A percentile compares a stretch with the other conserved stretches of the same genome.
Evolutionary conservation across 2,888 invertebrate genomes (phyloP).

Genomic region (Mythimna loreyi): DNA sequence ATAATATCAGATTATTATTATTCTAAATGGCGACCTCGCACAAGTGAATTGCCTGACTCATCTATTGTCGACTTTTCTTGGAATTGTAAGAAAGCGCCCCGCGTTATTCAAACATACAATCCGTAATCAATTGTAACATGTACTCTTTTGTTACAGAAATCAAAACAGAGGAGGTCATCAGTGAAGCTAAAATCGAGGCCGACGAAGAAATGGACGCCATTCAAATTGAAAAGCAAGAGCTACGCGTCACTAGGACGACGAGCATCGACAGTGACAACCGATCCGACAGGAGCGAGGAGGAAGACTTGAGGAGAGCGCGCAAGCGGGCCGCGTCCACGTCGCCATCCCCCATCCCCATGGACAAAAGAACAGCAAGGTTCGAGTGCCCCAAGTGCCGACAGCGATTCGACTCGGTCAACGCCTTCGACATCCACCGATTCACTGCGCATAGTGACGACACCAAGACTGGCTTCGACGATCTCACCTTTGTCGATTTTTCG

Average conservation of each 20-base stretch:
- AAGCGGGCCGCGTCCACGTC: conserved; percentile 85
- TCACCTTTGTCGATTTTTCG: conserved; percentile 95
- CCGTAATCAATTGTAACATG: conserved; percentile 83
- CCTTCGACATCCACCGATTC: conserved; percentile 93
- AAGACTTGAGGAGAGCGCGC: conserved; percentile 79
- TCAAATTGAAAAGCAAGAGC: conserved; percentile 79
- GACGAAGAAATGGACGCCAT: conserved; percentile 79
- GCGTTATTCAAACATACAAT: conserved; percentile 85
- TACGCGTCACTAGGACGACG: conserved; percentile 81
- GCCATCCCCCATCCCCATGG: conserved; percentile 80
- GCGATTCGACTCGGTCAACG: conserved; percentile 93
- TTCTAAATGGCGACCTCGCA: conserved; percentile 76
- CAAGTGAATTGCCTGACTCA: conserved; percentile 86
- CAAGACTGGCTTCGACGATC: conserved; percentile 93
- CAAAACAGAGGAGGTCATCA: conserved; percentile 88
- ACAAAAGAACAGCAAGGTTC: conserved; percentile 85
- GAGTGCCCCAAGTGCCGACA: conserved; percentile 94
- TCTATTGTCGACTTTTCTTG: conserved; percentile 89
- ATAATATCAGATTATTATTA: conserved; percentile 82
- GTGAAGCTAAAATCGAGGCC: conserved; percentile 86
- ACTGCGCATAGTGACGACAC: conserved; percentile 91
- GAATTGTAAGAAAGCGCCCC: conserved; percentile 87
- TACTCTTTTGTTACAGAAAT: conserved; percentile 89
- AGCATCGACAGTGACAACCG: conserved; percentile 91
- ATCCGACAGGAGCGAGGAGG: conserved; percentile 90